Evolutionary conservation across 1,140 invertebrate genomes (phyloP).

Genomic region (Maniola jurtina): DNA sequence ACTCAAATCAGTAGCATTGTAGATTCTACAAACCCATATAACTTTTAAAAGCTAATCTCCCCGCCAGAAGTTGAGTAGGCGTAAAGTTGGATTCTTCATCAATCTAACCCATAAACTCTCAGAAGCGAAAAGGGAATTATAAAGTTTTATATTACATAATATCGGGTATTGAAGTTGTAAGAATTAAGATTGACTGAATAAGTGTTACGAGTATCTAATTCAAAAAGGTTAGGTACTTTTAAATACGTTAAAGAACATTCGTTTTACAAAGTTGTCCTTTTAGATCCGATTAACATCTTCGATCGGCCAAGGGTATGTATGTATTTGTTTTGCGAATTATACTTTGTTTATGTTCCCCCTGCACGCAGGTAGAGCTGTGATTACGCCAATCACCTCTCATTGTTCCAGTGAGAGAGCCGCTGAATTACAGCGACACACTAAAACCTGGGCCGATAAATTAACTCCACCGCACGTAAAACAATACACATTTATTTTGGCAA

Average conservation of each 20-base stretch:
- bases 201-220: neutral
- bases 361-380: slow-evolving; percentile 31
- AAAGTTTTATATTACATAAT: slow-evolving; percentile 18
- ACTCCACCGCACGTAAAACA: slow-evolving; percentile 22
- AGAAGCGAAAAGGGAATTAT: slow-evolving; percentile 20
- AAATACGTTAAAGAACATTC: neutral
- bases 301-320: slow-evolving; percentile 11
- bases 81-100: slow-evolving; percentile 30
- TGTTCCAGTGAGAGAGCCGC: slow-evolving; percentile 33
- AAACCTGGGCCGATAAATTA: slow-evolving; percentile 29
- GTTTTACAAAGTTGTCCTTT: slow-evolving; percentile 1
- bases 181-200: neutral
- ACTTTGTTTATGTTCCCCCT: slow-evolving; percentile 24
- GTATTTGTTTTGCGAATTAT: slow-evolving; percentile 27
- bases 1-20: slow-evolving; percentile 17
- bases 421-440: slow-evolving; percentile 33
- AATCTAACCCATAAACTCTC: slow-evolving; percentile 27
- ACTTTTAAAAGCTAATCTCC: slow-evolving; percentile 31
- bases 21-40: slow-evolving; percentile 23
- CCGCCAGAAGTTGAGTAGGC: slow-evolving; percentile 24
- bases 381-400: slow-evolving; percentile 35
- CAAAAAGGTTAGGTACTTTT: neutral
- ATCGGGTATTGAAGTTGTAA: neutral
- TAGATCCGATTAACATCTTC: slow-evolving; percentile 24
- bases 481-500: slow-evolving; percentile 14